These are phyloP conservation scores for Cataglyphis rosenhaueri DNA, from an alignment of 2,888 invertebrate species.

Conservation along the genomic window DNA sequence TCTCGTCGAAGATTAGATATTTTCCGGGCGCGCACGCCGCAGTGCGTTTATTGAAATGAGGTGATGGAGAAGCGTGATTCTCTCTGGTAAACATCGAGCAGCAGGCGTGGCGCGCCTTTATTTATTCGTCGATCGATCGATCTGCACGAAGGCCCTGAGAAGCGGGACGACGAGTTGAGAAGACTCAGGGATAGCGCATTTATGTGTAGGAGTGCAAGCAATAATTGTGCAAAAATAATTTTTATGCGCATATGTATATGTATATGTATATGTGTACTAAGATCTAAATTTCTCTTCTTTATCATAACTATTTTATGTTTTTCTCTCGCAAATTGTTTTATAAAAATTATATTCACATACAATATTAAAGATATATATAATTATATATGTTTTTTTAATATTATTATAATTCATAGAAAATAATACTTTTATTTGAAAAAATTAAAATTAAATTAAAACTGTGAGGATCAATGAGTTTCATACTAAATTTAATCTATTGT, in stretches of 20 bases:
- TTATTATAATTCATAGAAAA: neutral
- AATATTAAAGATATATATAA: neutral
- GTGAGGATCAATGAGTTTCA: neutral
- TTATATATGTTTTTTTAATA: no score
- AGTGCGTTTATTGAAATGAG: constrained; percentile 45
- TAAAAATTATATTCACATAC: neutral
- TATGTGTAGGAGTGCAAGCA: neutral
- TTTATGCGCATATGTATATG: neutral
- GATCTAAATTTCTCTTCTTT: neutral
- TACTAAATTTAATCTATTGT: neutral
- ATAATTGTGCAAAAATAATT: neutral
- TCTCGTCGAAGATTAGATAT: constrained; percentile 60
- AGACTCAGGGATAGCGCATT: neutral
- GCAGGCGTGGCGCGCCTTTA: constrained; percentile 39
- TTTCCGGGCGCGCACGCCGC: neutral
- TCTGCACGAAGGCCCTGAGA: constrained; percentile 17
- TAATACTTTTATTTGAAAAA: neutral
- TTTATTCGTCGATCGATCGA: constrained; percentile 48
- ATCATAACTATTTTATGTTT: neutral
- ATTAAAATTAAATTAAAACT: neutral
- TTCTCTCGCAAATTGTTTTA: neutral
- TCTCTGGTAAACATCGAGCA: constrained; percentile 35
- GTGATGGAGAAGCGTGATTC: constrained; percentile 39
- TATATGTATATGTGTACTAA: neutral
- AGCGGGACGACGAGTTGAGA: constrained; percentile 1